Percentiles rank a stretch among this genome's conserved stretches.
Evolutionary conservation across 2,888 invertebrate species (phyloP).

Genomic region (Perdita meconis): DNA sequence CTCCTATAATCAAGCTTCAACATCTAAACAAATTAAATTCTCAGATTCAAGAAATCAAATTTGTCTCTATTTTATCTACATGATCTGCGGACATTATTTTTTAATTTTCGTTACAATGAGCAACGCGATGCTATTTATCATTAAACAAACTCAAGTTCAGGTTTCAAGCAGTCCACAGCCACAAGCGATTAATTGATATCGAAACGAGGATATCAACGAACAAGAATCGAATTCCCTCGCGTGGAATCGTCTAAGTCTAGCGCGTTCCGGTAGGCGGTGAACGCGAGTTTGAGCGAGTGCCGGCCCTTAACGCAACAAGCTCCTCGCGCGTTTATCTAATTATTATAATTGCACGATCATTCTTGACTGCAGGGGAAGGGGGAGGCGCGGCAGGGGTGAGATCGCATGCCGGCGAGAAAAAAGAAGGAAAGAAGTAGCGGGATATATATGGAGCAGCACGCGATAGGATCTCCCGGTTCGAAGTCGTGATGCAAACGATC

Average conservation of each 20-base stretch:
- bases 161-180: too few species aligned
- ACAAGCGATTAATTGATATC: conserved; percentile 12
- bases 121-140: too few species aligned
- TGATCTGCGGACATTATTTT: too few species aligned
- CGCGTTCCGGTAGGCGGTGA: conserved; percentile 33
- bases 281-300: conserved; percentile 62
- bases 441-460: conserved; percentile 73
- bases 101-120: too few species aligned
- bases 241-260: background rate
- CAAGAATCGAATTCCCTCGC: conserved; percentile 19
- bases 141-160: too few species aligned
- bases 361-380: conserved; percentile 64
- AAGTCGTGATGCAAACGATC: conserved; percentile 77
- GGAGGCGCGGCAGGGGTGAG: conserved; percentile 54
- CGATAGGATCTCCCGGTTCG: conserved; percentile 77
- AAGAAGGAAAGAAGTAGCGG: conserved; percentile 65
- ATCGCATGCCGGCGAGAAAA: conserved; percentile 63
- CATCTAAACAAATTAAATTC: too few species aligned
- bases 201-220: conserved; percentile 28
- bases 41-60: too few species aligned
- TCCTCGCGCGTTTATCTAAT: conserved; percentile 80
- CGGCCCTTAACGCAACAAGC: conserved; percentile 68
- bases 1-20: too few species aligned
- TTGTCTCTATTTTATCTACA: too few species aligned
- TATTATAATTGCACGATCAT: conserved; percentile 83